Percentiles rank a stretch among this genome's conserved stretches.
Evolutionary conservation across 2,888 invertebrate species (phyloP).

Genomic region (Pseudanteris insignis): DNA sequence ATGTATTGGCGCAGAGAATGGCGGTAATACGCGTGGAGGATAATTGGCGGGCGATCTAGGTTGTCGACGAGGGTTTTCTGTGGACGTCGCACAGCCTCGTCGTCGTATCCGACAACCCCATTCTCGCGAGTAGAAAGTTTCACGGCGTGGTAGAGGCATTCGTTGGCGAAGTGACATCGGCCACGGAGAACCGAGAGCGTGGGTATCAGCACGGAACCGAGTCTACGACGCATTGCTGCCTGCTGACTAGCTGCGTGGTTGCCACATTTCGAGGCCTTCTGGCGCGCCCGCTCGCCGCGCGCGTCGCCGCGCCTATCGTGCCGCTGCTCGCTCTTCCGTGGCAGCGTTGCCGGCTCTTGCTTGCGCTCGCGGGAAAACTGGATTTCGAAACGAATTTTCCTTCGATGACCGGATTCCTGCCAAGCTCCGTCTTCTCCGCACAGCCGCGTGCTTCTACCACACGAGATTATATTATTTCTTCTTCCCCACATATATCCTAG

Average conservation of each 20-base stretch:
- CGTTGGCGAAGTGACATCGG: constrained; percentile 50
- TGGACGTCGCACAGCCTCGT: constrained; percentile 19
- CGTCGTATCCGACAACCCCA: constrained; percentile 57
- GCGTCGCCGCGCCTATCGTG: constrained; percentile 31
- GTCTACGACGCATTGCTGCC: constrained; percentile 57
- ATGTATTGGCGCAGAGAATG: no score
- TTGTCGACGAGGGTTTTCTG: constrained; percentile 21
- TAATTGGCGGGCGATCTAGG: constrained; percentile 16
- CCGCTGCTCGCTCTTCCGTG: constrained; percentile 47
- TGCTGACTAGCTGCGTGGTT: constrained; percentile 55
- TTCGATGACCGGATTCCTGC: constrained; percentile 47
- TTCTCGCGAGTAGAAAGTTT: constrained; percentile 64
- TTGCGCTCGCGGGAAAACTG: constrained; percentile 61
- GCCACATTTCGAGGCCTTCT: constrained; percentile 64
- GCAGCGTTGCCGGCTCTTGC: constrained; percentile 49
- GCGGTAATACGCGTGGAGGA: constrained; percentile 6
- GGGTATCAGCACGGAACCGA: constrained; percentile 68
- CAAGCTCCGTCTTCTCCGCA: constrained; percentile 37
- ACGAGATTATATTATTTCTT: constrained; percentile 36
- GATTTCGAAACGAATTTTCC: constrained; percentile 62
- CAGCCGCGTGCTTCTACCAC: constrained; percentile 37
- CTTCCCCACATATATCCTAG: constrained; percentile 15
- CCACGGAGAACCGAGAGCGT: constrained; percentile 62
- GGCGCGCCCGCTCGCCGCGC: constrained; percentile 29
- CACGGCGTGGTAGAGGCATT: constrained; percentile 51